Conservation (phyloP, 1,140 invertebrate species). For the Drosophila parvula region DNA sequence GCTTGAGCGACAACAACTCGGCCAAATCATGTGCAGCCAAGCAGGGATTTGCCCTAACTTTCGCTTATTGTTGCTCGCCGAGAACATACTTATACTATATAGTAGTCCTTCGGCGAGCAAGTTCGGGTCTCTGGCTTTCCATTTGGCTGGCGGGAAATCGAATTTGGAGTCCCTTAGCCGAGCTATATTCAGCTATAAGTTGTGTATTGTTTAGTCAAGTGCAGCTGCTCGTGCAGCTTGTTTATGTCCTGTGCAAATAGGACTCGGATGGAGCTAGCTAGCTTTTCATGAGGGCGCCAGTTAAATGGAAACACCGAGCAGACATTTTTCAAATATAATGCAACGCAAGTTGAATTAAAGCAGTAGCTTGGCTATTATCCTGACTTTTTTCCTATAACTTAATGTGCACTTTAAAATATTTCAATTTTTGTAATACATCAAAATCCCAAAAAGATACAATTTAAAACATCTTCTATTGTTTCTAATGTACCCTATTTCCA, state of each 20-base stretch:
- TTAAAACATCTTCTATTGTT: too few species aligned
- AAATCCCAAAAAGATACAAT: too few species aligned
- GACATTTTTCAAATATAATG: constrained; percentile 20
- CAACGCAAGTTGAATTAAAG: constrained; percentile 8
- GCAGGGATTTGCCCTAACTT: constrained; percentile 70
- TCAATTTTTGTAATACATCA: too few species aligned
- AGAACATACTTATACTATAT: background rate
- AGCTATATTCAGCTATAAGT: constrained; percentile 31
- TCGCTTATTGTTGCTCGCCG: constrained; percentile 67
- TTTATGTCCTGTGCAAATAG: constrained; percentile 69
- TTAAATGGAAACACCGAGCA: constrained; percentile 7
- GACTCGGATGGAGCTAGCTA: constrained; percentile 21
- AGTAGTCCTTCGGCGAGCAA: constrained; percentile 4
- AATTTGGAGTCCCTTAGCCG: constrained; percentile 56
- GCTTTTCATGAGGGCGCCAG: constrained; percentile 10
- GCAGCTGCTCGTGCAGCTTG: constrained; percentile 70
- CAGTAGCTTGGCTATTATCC: background rate
- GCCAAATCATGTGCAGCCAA: constrained; percentile 68
- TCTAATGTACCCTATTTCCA: too few species aligned
- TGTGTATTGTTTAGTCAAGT: constrained; percentile 80
- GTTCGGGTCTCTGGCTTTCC: constrained; percentile 24
- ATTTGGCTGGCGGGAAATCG: constrained; percentile 66
- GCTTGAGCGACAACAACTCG: constrained; percentile 77
- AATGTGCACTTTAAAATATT: too few species aligned
- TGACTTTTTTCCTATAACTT: background rate